Base-by-base conservation (phyloP, 1,140 invertebrate genomes). In the Cyclargus thomasi region DNA sequence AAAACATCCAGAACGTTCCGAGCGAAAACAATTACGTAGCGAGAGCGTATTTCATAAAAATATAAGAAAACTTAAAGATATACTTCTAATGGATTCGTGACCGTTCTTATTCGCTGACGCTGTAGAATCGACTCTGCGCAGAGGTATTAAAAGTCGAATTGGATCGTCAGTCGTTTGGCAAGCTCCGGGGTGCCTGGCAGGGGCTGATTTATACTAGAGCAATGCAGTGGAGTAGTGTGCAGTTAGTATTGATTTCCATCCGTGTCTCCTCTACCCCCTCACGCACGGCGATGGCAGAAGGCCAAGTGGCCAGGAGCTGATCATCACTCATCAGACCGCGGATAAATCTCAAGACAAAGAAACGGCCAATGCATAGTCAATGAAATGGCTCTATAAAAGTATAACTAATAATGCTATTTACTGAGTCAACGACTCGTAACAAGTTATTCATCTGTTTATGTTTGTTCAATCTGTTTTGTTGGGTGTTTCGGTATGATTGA, bases 161-260 rank as follows among this genome's bases (percentile, higher is more conserved):
- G 53, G 8, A 62, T 18, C 18, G 55, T 59, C 36, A 23, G 23
- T 18, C 57, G 79, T 86, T 86, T 89, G 83, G 84, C 83, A 86
- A 86, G 79, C 80, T 79, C 80, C 79, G 73, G 81, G 82, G 84
- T 83, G 78, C 80, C 77, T 78, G 74, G 80, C 82, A 83, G 83
- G 83, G 87, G 82, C 79, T 91, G 90, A 91, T 91, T 91, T 91
- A 91, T 91, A 88, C 79, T 91, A 81, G 87, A 91, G 90, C 90
- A 91, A 89, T 91, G 90, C 90, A 89, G 83, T 82, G 76, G 79
- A 86, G 85, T 87, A 86, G 81, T 84, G 85, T 91, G 90, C 90
- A 91, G 88, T 91, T 90, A 89, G 88, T 91, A 91, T 91, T 90
- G 89, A 91, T 91, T 91, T 90, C 89, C 86, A 89, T 87, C 86